Conservation (phyloP, 2,888 invertebrate genomes). For the Polydesmus complanatus region DNA sequence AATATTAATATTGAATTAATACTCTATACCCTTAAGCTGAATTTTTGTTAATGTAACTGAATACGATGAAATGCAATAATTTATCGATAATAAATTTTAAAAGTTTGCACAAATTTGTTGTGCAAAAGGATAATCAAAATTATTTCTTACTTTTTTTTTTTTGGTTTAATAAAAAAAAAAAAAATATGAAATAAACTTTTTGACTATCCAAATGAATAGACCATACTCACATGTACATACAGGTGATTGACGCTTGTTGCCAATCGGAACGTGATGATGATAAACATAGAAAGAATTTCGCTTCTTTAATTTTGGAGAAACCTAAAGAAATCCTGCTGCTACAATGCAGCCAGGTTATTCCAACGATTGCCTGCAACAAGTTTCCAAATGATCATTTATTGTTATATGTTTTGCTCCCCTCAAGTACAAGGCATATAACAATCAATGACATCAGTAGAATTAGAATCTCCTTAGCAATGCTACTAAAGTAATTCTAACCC, state of each 20-base stretch:
- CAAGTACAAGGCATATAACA: background rate
- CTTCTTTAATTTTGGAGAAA: no score
- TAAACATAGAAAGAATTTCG: no score
- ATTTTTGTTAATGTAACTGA: no score
- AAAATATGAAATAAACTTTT: no score
- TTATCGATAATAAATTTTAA: no score
- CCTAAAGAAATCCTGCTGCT: slow-evolving; percentile 8
- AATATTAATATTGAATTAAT: no score
- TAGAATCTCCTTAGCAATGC: background rate
- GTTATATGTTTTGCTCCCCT: background rate
- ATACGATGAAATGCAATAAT: no score
- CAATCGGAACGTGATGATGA: slow-evolving; percentile 7
- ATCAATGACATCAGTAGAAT: slow-evolving; percentile 16
- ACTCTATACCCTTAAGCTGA: no score
- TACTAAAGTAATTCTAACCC: slow-evolving; percentile 9
- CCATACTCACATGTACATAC: background rate
- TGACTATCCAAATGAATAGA: background rate
- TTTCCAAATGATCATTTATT: slow-evolving; percentile 6
- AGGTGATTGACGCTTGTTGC: background rate
- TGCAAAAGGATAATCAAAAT: no score
- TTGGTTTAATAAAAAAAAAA: no score
- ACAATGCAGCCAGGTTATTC: slow-evolving; percentile 2
- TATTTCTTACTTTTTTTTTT: no score
- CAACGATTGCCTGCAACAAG: slow-evolving; percentile 11
- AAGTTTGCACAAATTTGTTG: no score